A percentile compares a stretch with the other conserved stretches of the same genome.
Evolutionary conservation across 2,113 vertebrate genomes (phyloP).

Genomic region (Malurus cyaneus): DNA sequence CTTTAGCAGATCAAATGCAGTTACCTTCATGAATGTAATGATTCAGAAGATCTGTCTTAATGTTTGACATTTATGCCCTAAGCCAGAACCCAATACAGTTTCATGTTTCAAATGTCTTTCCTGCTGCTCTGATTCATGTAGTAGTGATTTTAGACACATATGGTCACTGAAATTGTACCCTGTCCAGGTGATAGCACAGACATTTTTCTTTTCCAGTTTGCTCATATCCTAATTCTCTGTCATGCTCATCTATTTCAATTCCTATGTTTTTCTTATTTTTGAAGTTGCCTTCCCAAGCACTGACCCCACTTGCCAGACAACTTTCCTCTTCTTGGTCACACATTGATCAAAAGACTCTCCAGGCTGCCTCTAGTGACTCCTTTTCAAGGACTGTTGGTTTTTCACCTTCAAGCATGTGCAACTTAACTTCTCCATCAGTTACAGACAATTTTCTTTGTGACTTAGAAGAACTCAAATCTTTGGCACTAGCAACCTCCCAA

Average conservation of each 20-base stretch:
- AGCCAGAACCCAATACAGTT: slow-evolving; percentile 41
- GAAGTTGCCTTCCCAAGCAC: slow-evolving; percentile 73
- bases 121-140: slow-evolving; percentile 53
- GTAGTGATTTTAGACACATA: slow-evolving; percentile 46
- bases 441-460: slow-evolving; percentile 72
- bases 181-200: neutral
- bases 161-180: slow-evolving; percentile 39
- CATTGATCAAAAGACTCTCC: slow-evolving; percentile 65
- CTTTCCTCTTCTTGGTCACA: slow-evolving; percentile 55
- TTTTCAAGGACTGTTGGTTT: slow-evolving; percentile 75
- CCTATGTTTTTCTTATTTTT: slow-evolving; percentile 62
- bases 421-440: slow-evolving; percentile 71
- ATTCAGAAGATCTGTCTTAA: slow-evolving; percentile 47
- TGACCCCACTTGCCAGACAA: slow-evolving; percentile 61
- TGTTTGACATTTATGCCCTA: slow-evolving; percentile 51
- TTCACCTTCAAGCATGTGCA: slow-evolving; percentile 60
- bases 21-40: slow-evolving; percentile 4
- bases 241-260: slow-evolving; percentile 42
- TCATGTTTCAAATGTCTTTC: slow-evolving; percentile 50
- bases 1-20: slow-evolving; percentile 16
- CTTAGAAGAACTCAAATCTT: slow-evolving; percentile 65
- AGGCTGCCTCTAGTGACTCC: slow-evolving; percentile 72
- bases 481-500: slow-evolving; percentile 41
- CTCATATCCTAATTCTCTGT: neutral
- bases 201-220: neutral